A percentile compares a stretch with the other conserved stretches of the same genome.
These are phyloP conservation scores for Sebastes oblongus DNA, from an alignment of 2,797 vertebrate species.

Conservation along the genomic window DNA sequence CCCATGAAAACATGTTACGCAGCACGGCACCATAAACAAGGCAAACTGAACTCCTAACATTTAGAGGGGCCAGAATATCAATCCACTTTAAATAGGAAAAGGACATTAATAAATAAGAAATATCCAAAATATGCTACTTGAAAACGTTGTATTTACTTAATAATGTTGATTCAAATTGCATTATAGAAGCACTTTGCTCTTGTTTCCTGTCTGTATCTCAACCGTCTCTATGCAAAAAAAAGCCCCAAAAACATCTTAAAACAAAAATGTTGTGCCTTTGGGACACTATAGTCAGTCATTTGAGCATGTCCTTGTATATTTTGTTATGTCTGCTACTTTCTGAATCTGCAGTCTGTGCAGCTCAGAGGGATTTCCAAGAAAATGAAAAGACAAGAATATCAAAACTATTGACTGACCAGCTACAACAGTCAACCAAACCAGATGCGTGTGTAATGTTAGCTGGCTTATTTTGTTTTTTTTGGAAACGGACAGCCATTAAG, in stretches of 20 bases:
- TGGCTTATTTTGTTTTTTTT: not conserved
- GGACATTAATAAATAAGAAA: not conserved
- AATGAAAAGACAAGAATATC: not conserved
- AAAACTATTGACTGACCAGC: not conserved
- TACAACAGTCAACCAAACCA: not conserved
- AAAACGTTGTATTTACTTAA: not conserved
- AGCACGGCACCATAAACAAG: conserved; percentile 14
- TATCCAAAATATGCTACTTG: not conserved
- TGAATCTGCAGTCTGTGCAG: not conserved
- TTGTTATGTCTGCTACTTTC: not conserved
- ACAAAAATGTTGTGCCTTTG: not conserved
- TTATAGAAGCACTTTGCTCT: not conserved
- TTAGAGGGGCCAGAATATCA: not conserved
- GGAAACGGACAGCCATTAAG: not conserved
- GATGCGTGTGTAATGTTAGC: not conserved
- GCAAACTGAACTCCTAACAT: not conserved
- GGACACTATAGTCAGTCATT: not conserved
- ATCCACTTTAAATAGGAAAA: not conserved
- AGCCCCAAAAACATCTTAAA: not conserved
- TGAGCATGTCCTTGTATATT: not conserved
- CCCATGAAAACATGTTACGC: conserved; percentile 9
- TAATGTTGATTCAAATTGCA: not conserved
- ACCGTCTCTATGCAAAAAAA: not conserved
- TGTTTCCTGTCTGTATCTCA: not conserved
- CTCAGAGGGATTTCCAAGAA: not conserved